Base-by-base conservation (phyloP, 2,113 vertebrate species). In the Lagopus muta region DNA sequence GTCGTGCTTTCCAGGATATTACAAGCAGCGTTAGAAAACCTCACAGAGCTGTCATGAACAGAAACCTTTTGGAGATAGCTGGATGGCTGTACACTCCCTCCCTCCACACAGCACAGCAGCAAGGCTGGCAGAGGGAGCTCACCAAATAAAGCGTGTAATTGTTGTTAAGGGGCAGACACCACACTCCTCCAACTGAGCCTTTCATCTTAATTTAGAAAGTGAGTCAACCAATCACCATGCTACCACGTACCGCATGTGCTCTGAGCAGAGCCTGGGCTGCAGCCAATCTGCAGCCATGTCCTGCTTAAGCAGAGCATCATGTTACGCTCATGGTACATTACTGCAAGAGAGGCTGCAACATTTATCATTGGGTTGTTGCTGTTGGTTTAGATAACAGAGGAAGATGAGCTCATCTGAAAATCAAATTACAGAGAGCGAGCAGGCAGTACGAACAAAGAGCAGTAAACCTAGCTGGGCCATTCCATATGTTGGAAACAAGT, bases 341-440 rank as follows among this genome's bases (percentile, higher is more conserved):
- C 69, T 82, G 87, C 57, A 79, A 60, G 54, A 47, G 60, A 50
- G 72, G 89, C 89, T 90, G 85, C 82, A 85, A 87, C 55, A 94
- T 94, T 94, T 87, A 96, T 94, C 86, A 94, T 89, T 62, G 62
- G 73, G 38, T 57, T 95, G 78, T 20, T 89, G 67, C 71, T 92
- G 84, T 81, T 79, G 67, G 55, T 94, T 93, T 83, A 93, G 94
- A 93, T 94, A 88, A 86, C 83, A 91, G 78, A 67, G 55, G 52
- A 82, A 87, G 92, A 95, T 97, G 94, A 97, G 81, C 83, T 97
- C 96, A 96, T 96, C 92, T 88, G 81, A 85, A 95, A 97, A 97
- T 96, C 83, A 89, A 92, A 95, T 96, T 95, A 96, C 71, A 90
- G 55, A 64, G 20, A 91, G 80, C 67, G 90, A 90, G 81, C 43